A percentile compares a stretch with the other conserved stretches of the same genome.
Conservation (phyloP, 2,888 invertebrate genomes). For the Stenurella melanura region DNA sequence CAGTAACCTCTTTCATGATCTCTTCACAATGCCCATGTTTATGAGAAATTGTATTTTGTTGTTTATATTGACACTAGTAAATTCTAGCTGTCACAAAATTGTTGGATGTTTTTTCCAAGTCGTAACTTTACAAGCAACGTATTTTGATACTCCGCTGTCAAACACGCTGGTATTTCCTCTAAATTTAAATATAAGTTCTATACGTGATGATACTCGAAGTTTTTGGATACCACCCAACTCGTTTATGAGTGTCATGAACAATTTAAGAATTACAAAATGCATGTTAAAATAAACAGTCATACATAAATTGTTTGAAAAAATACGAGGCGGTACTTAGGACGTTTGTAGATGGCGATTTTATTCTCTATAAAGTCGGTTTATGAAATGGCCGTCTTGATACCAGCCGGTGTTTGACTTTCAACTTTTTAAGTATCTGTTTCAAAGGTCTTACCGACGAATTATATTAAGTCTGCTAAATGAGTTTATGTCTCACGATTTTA, state of each 20-base stretch:
- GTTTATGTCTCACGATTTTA: constrained; percentile 13
- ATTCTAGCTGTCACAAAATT: not conserved
- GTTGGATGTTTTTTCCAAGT: not conserved
- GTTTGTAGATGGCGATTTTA: constrained; percentile 44
- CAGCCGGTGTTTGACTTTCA: constrained; percentile 56
- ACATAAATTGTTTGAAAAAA: constrained; percentile 41
- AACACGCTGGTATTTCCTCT: not conserved
- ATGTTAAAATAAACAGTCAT: constrained; percentile 43
- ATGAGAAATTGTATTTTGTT: too few species aligned
- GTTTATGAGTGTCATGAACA: constrained; percentile 42
- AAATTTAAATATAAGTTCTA: constrained; percentile 21
- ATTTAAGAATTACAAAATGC: constrained; percentile 41
- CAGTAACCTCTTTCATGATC: too few species aligned
- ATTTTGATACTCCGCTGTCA: not conserved
- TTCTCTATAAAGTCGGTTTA: constrained; percentile 46
- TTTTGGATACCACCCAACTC: constrained; percentile 44
- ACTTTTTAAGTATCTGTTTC: constrained; percentile 61
- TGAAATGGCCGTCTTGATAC: constrained; percentile 54
- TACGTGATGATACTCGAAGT: constrained; percentile 6
- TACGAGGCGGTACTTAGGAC: constrained; percentile 44
- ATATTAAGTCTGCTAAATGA: constrained; percentile 25
- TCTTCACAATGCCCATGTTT: too few species aligned
- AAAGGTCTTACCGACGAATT: constrained; percentile 56
- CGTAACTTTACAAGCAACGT: not conserved
- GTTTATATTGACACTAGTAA: too few species aligned